Base-by-base conservation (phyloP, 2,888 invertebrate species). In the Brachylomia viminalis region DNA sequence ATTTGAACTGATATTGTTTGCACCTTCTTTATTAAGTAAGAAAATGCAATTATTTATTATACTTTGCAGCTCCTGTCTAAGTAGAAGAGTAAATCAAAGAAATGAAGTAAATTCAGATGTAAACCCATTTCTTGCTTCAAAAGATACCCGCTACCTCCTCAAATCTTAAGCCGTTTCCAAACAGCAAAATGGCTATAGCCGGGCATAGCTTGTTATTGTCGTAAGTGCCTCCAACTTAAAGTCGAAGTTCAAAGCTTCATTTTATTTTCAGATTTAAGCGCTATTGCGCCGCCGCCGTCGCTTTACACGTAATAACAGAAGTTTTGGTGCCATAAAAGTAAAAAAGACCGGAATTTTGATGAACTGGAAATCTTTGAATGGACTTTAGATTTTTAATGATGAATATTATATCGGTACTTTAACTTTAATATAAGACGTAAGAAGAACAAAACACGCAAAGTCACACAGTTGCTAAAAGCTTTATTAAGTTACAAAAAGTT, bases 161-260 rank as follows among this genome's bases (percentile, higher is more conserved):
- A 59, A 73, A 11, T 42, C 71, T 83, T 79, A 61, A 33, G 7
- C 75, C 75, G 52, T 58, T 47, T 23, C 23, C 58, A 82, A 78
- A 66, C 49, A 75, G 58, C 79, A 77, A 79, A 82, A 84, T 75
- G 82, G 84, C 84, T 85, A 86, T 86, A 84, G 76, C 86, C 74
- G 47, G 73, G 66, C 74, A 87, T 84, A 87, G 86, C 87, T 87
- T 87, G 87, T 88, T 87, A 88, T 86, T 80, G 86, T 85, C 83
- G 84, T 86, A 87, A 90, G 87, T 85, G 79, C 85, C 85, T 85
- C 80, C 82, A 86, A 86, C 82, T 86, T 83, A 75, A 86, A 86
- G 79, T 87, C 85, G 79, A 90, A 86, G 81, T 88, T 86, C 72
- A 73, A 86, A 85, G 72, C 84, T 77, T 86, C 78, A 86, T 86